phyloP scores from a whole-genome alignment of 1,140 invertebrate genomes.

The Pogonus chalceus region DNA sequence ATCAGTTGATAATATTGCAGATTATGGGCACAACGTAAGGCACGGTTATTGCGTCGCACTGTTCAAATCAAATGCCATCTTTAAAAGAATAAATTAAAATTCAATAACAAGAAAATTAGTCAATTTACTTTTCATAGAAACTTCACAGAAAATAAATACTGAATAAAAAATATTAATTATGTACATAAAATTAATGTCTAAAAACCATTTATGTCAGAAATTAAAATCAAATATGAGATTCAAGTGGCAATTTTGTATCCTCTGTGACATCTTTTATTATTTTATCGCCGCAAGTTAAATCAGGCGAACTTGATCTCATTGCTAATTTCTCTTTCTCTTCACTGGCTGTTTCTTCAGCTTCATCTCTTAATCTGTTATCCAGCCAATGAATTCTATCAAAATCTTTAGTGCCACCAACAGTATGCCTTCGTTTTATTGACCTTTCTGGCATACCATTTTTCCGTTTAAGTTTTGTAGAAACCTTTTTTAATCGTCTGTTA shows the following conservation, averaged over 20 bases:
- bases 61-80: not conserved
- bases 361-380: conserved; percentile 42
- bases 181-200: not conserved
- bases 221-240: conserved; percentile 42
- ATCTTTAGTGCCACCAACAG: conserved; percentile 82
- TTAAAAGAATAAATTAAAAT: not conserved
- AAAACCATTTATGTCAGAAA: not conserved
- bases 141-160: not conserved
- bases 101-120: not conserved
- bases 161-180: not conserved
- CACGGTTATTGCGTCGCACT: conserved; percentile 4
- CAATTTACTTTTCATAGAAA: not conserved
- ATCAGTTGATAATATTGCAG: not conserved
- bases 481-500: conserved; percentile 36
- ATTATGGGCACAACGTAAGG: conserved; percentile 4
- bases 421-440: conserved; percentile 79
- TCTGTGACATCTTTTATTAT: conserved; percentile 16
- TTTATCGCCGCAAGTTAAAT: conserved; percentile 42
- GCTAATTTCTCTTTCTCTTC: conserved; percentile 39
- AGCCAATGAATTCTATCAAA: conserved; percentile 57
- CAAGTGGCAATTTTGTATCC: conserved; percentile 40
- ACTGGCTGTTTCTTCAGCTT: conserved; percentile 37
- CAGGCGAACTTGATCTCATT: conserved; percentile 50
- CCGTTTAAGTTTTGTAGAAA: conserved; percentile 53
- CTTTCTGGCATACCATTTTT: conserved; percentile 66